Percentiles rank a stretch among this genome's conserved stretches.
phyloP scores from a whole-genome alignment of 2,113 vertebrate genomes.

The Aramus guarauna region DNA sequence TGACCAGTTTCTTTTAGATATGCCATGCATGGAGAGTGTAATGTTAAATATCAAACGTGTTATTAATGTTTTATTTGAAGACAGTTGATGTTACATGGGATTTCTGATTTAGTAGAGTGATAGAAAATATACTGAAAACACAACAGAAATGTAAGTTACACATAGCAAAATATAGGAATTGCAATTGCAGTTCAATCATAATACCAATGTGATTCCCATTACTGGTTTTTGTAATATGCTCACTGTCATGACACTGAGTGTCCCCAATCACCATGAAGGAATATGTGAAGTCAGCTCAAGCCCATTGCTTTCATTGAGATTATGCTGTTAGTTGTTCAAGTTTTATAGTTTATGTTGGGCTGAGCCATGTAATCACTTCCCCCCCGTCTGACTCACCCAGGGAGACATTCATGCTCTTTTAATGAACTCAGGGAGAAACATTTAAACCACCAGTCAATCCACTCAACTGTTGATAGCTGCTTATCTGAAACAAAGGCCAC shows the following conservation, averaged over 20 bases:
- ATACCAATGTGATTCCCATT: neutral
- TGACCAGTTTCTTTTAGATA: neutral
- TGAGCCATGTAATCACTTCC: neutral
- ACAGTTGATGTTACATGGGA: neutral
- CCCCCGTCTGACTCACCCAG: neutral
- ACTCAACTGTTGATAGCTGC: neutral
- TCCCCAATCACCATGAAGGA: neutral
- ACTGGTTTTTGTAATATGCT: neutral
- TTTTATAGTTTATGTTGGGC: neutral
- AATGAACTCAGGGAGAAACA: neutral
- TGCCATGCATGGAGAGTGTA: neutral
- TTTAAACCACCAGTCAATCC: neutral
- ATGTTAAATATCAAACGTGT: neutral
- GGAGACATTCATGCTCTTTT: neutral
- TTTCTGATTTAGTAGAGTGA: neutral
- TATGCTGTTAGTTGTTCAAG: neutral
- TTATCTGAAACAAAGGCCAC: neutral
- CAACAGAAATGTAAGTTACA: neutral
- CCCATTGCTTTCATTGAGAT: neutral
- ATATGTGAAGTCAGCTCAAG: neutral
- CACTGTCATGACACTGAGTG: neutral
- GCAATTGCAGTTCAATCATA: neutral
- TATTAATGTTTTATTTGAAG: neutral
- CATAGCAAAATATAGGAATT: neutral
- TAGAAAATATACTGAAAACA: neutral